Evolutionary conservation across 2,888 invertebrate genomes (phyloP).

Genomic region (Latrodectus elegans): DNA sequence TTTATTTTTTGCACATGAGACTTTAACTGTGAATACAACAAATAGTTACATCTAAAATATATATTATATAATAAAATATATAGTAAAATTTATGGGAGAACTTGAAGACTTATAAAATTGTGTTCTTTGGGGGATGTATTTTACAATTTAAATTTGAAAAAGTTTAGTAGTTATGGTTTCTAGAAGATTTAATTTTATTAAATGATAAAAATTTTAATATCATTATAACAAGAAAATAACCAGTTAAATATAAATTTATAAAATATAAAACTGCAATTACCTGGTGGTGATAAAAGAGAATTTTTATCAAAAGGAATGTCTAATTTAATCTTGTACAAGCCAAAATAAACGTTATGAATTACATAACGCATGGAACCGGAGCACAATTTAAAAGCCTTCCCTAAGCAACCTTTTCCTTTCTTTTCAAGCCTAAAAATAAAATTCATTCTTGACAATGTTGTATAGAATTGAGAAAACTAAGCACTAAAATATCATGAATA

Average conservation of each 20-base stretch:
- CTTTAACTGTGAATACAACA: too few species aligned
- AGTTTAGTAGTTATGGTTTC: not conserved
- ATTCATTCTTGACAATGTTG: too few species aligned
- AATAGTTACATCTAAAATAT: too few species aligned
- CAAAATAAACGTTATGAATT: not conserved
- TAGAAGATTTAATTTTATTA: not conserved
- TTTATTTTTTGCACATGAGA: too few species aligned
- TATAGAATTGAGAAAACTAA: too few species aligned
- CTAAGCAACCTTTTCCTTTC: conserved; percentile 9
- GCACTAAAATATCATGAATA: too few species aligned
- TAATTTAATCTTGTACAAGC: not conserved
- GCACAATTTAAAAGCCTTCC: conserved; percentile 4
- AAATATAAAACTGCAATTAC: not conserved
- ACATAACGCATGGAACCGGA: conserved; percentile 16
- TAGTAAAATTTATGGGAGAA: too few species aligned
- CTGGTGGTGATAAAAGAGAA: conserved; percentile 23
- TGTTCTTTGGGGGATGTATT: not conserved
- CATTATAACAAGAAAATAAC: too few species aligned
- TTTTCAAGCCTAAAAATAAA: not conserved
- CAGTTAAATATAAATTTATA: too few species aligned
- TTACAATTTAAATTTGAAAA: not conserved
- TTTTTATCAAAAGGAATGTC: conserved; percentile 17
- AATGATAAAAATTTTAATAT: not conserved
- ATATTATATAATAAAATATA: too few species aligned
- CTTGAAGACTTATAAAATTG: too few species aligned